These are phyloP conservation scores for Drosophila acutilabella DNA, from an alignment of 2,888 invertebrate genomes.

Conservation along the genomic window DNA sequence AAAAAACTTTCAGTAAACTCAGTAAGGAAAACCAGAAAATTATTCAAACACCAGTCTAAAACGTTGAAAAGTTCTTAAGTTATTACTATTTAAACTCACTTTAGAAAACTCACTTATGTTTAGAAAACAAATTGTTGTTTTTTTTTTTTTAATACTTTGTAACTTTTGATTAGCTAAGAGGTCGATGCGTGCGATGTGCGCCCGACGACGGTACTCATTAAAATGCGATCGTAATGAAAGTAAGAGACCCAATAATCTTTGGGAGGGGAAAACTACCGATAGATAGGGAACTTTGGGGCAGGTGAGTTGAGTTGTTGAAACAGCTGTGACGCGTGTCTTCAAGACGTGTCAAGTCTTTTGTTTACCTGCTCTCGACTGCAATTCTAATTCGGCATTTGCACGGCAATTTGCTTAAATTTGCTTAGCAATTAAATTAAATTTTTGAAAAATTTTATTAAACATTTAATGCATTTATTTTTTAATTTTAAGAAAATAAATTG, in stretches of 20 bases:
- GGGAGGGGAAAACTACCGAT: not conserved
- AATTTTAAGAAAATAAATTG: not conserved
- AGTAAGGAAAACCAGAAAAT: too few species aligned
- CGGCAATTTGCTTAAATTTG: not conserved
- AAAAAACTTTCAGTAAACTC: too few species aligned
- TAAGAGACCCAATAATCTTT: not conserved
- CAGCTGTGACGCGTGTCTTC: constrained; percentile 10
- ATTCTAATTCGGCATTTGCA: not conserved
- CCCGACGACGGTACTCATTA: constrained; percentile 4
- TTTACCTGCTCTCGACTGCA: not conserved
- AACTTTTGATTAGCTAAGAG: not conserved
- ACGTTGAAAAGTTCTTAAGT: too few species aligned
- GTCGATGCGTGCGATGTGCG: not conserved
- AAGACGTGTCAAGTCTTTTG: constrained; percentile 10
- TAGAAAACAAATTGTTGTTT: not conserved
- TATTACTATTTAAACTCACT: too few species aligned
- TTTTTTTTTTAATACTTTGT: not conserved
- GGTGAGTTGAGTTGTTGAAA: constrained; percentile 9
- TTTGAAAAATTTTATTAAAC: not conserved
- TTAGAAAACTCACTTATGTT: not conserved
- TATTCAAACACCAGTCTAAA: too few species aligned
- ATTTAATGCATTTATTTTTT: not conserved
- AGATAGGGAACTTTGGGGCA: constrained; percentile 9
- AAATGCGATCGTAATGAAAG: constrained; percentile 1
- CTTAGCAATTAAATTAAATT: too few species aligned